Evolutionary conservation across 2,797 vertebrate genomes (phyloP).

Genomic region (Rhinogobio ventralis): DNA sequence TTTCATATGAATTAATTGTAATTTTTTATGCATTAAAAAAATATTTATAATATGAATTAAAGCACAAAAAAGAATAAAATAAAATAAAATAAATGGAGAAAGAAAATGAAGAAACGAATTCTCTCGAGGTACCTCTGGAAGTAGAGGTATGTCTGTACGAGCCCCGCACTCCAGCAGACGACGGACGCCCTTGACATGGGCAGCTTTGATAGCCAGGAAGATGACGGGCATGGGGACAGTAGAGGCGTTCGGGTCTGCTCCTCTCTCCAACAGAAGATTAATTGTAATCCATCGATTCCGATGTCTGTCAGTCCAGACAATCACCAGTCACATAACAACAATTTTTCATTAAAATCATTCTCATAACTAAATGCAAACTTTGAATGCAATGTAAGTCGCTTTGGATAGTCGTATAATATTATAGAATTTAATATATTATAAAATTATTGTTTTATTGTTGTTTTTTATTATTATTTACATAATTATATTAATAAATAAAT

Average conservation of each 20-base stretch:
- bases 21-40: neutral
- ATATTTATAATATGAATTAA: neutral
- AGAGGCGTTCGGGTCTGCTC: constrained; percentile 85
- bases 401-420: neutral
- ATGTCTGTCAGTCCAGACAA: constrained; percentile 67
- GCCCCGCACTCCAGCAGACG: constrained; percentile 82
- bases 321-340: neutral
- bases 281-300: constrained; percentile 76
- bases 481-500: neutral
- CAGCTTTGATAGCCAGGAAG: constrained; percentile 84
- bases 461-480: neutral
- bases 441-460: neutral
- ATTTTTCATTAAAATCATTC: neutral
- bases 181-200: constrained; percentile 76
- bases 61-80: neutral
- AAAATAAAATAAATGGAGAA: neutral
- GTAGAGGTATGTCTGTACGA: constrained; percentile 77
- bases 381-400: neutral
- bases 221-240: constrained; percentile 80
- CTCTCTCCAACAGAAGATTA: constrained; percentile 79
- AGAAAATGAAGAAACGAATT: neutral
- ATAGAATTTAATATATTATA: neutral
- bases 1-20: neutral
- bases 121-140: constrained; percentile 71
- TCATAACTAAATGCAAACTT: neutral